Conservation (phyloP, 1,140 invertebrate genomes). For the Harpegnathos saltator region DNA sequence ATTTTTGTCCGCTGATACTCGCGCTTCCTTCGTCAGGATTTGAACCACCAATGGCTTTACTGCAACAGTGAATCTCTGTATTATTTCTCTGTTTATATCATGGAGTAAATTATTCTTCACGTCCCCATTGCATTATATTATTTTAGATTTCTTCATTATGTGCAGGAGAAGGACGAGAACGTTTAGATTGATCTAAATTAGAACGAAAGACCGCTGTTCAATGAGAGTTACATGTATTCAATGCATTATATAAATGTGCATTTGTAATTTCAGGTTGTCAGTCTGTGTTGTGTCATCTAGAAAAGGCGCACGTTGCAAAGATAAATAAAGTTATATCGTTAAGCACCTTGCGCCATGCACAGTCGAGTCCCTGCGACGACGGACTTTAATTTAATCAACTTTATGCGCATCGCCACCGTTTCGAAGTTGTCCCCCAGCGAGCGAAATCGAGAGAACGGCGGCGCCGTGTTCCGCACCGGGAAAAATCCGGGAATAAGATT, state of each 20-base stretch:
- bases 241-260: background rate
- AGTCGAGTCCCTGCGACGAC: conserved; percentile 56
- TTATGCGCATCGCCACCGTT: conserved; percentile 54
- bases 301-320: conserved; percentile 11
- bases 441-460: conserved; percentile 67
- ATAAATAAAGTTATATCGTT: conserved; percentile 43
- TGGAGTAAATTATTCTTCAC: background rate
- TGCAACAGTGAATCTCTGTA: conserved; percentile 84
- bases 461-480: conserved; percentile 22
- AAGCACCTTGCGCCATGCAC: conserved; percentile 11
- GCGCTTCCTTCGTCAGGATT: conserved; percentile 92
- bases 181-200: too few species aligned
- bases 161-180: background rate
- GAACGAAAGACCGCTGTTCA: background rate
- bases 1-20: conserved; percentile 92
- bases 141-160: background rate
- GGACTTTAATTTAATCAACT: conserved; percentile 71
- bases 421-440: conserved; percentile 62
- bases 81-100: background rate
- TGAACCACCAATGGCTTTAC: conserved; percentile 93
- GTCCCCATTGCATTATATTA: too few species aligned
- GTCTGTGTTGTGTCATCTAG: background rate
- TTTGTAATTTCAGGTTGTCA: background rate
- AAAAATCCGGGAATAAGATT: conserved; percentile 55
- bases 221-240: background rate